Base-by-base conservation (phyloP, 2,113 vertebrate species). In the Uria aalge region DNA sequence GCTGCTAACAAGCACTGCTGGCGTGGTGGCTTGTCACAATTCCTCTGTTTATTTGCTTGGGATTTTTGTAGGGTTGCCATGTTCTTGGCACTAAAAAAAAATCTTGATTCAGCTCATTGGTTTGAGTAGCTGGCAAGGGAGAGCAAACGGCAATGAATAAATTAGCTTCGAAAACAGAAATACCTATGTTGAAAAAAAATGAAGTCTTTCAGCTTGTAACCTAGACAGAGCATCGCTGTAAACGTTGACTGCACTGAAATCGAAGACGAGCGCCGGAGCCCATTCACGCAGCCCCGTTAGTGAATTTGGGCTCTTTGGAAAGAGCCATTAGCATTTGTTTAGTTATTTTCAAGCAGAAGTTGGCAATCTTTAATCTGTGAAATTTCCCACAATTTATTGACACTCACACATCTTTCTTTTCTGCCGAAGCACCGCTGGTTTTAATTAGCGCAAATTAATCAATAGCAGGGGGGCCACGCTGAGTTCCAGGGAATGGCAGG, bases 401-500 rank as follows among this genome's bases (percentile, higher is more conserved):
- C 97, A 97, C 96, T 97, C 97, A 97, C 93, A 87, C 93, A 95
- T 97, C 96, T 97, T 96, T 96, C 93, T 97, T 92, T 94, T 93
- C 90, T 84, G 88, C 92, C 94, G 95, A 96, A 97, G 96, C 96
- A 92, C 97, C 90, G 96, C 96, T 95, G 96, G 88, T 96, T 97
- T 98, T 97, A 98, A 98, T 98, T 98, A 98, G 97, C 26, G 3
- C 94, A 97, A 97, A 98, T 98, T 97, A 98, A 98, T 97, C 97
- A 97, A 97, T 98, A 97, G 96, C 92, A 68, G 97, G 93, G 95
- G 93, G 97, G 91, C 93, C 96, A 88, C 5, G 92, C 95, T 95
- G 97, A 32, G 94, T 88, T 96, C 92, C 95, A 96, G 93, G 38
- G 79, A 83, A 87, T 91, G 90, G 96, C 97, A 97, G 97, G 96